Evolutionary conservation across 2,113 vertebrate genomes (phyloP), one percentile per base, ranked within the genome.

Genomic region (Solea solea): DNA sequence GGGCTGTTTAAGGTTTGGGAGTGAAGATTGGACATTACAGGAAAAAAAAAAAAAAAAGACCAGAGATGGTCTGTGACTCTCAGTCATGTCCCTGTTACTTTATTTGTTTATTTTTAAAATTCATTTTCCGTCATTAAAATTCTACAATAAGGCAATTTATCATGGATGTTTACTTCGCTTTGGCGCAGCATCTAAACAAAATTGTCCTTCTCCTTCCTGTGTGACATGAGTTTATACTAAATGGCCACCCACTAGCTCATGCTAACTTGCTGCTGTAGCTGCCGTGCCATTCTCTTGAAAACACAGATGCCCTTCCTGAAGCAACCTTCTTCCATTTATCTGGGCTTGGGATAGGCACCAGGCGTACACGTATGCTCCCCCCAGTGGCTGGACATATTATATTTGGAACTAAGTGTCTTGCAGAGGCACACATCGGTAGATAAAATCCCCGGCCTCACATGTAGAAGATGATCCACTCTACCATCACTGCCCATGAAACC

Each of bases 21-120:
- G 45, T 71, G 45, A 56, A 74, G 70, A 76, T 21, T 72, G 62
- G 63, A 73, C 13, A 4, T 12, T 61, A 42, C 21, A 21, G 21
- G 1, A 21, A 21, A 21, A 21, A 59, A 21, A 21, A 21, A 21
- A 21, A 59, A n/a, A 70, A 57, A 27, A 25, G 40, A 51, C 39
- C 2, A 57, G 40, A 65, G 13, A 14, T 60, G 9, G 12, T 75
- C 15, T 8, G 34, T 41, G 4, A 51, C 46, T 74, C n/a, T 44
- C 12, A 3, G 48, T 52, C 59, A 4, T 11, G 44, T 6, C 4
- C 12, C 8, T 0, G 0, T 5, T 27, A 12, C 4, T 50, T 3
- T 58, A n/a, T 34, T 51, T 28, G 5, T 68, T 14, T 9, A 2
- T 52, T 49, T 21, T 25, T 56, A 48, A 21, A n/a, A 15, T n/a